Conservation (phyloP, 2,113 vertebrate genomes). For the Ceyx melanurus region DNA sequence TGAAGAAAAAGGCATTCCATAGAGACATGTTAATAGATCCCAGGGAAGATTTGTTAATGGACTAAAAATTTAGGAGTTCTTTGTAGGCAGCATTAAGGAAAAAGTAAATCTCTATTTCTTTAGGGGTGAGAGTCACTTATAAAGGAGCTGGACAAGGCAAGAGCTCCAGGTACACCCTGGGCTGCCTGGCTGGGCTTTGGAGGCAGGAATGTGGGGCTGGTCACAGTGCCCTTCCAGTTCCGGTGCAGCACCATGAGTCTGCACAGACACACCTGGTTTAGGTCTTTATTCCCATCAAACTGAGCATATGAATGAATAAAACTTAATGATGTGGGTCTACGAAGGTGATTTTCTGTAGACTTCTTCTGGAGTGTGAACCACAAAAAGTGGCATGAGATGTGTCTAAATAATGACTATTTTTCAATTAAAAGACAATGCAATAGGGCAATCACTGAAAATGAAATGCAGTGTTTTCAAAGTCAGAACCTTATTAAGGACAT, state of each 20-base stretch:
- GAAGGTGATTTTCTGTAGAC: neutral
- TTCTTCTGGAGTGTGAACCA: neutral
- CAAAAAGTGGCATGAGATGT: neutral
- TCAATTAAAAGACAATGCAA: neutral
- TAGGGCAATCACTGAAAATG: neutral
- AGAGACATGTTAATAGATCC: conserved; percentile 58
- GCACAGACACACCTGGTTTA: neutral
- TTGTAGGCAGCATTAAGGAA: neutral
- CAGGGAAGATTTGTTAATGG: conserved; percentile 55
- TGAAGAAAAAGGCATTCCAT: conserved; percentile 25
- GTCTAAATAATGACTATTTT: neutral
- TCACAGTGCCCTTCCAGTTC: rapidly evolving
- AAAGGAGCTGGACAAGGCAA: neutral
- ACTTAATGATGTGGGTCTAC: neutral
- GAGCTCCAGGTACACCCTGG: rapidly evolving
- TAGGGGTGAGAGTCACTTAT: neutral
- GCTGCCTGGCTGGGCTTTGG: neutral
- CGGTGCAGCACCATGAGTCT: neutral
- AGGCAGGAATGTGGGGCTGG: neutral
- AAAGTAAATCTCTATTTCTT: neutral
- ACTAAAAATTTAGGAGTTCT: conserved; percentile 26
- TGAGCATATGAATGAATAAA: neutral
- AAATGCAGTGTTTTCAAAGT: neutral
- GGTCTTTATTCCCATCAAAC: neutral
- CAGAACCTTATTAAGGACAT: neutral